Evolutionary conservation across 2,888 invertebrate genomes (phyloP).

Genomic region (Oxytorus armatus): DNA sequence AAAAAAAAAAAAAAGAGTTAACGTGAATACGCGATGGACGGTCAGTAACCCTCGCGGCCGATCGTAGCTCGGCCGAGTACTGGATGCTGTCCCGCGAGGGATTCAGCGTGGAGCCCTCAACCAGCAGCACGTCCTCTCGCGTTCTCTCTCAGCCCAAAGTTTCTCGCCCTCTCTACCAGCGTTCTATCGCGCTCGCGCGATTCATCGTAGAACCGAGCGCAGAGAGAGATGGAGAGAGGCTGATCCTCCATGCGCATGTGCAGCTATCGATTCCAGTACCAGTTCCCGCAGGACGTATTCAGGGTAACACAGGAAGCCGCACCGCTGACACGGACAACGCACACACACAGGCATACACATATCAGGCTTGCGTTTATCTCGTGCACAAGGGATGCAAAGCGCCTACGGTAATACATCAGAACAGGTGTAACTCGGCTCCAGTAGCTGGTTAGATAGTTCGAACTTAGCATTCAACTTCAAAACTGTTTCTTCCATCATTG

Average conservation of each 20-base stretch:
- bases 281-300: conserved; percentile 74
- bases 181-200: conserved; percentile 62
- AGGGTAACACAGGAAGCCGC: conserved; percentile 69
- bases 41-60: conserved; percentile 74
- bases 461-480: conserved; percentile 23
- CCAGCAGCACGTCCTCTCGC: conserved; percentile 64
- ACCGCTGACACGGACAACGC: conserved; percentile 41
- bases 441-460: conserved; percentile 42
- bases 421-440: conserved; percentile 61
- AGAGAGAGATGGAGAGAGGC: conserved; percentile 25
- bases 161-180: conserved; percentile 70
- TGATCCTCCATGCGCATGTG: conserved; percentile 79
- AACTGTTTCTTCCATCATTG: conserved; percentile 39
- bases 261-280: conserved; percentile 81
- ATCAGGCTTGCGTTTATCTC: conserved; percentile 32
- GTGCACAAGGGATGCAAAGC: conserved; percentile 35
- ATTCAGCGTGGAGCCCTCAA: conserved; percentile 81
- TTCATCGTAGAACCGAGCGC: conserved; percentile 59
- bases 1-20: conserved; percentile 28
- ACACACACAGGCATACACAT: conserved; percentile 9
- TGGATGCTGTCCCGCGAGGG: conserved; percentile 82
- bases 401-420: conserved; percentile 55
- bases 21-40: conserved; percentile 68
- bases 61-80: conserved; percentile 76
- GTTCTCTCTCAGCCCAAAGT: conserved; percentile 58